These are phyloP conservation scores for Taurulus bubalis DNA, from an alignment of 2,113 vertebrate genomes.

Conservation along the genomic window DNA sequence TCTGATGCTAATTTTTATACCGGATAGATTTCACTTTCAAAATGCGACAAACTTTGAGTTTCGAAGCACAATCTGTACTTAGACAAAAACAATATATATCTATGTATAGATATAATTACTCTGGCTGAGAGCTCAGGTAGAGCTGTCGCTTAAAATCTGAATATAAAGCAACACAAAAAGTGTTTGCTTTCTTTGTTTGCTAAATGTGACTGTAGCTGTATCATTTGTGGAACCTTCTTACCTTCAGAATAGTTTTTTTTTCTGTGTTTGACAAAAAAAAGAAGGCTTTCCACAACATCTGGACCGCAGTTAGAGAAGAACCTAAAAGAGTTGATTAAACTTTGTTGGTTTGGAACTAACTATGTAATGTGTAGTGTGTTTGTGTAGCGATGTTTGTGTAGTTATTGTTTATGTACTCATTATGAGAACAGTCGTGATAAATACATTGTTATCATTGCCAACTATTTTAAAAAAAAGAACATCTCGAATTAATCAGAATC, in stretches of 20 bases:
- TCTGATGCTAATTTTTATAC: constrained; percentile 24
- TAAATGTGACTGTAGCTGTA: background rate
- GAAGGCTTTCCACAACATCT: background rate
- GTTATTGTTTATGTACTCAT: background rate
- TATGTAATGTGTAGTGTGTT: background rate
- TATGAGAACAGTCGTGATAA: no score
- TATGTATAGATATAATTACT: constrained; percentile 18
- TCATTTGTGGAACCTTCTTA: constrained; percentile 18
- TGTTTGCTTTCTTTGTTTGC: constrained; percentile 30
- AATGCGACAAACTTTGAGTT: constrained; percentile 45
- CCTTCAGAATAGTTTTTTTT: constrained; percentile 10
- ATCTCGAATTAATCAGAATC: background rate
- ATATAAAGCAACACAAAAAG: constrained; percentile 14
- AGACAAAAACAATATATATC: no score
- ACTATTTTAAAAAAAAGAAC: background rate
- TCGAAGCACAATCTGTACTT: constrained; percentile 50
- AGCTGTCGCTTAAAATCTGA: constrained; percentile 33
- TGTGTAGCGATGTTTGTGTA: background rate
- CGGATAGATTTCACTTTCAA: constrained; percentile 50
- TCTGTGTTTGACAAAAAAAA: background rate
- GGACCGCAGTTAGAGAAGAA: background rate
- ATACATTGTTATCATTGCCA: background rate
- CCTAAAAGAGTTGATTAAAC: no score
- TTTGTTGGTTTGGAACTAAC: background rate
- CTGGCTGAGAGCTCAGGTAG: constrained; percentile 9